Percentiles rank a stretch among this genome's conserved stretches.
Conservation (phyloP, 2,113 vertebrate genomes). For the Crotalus horridus region DNA sequence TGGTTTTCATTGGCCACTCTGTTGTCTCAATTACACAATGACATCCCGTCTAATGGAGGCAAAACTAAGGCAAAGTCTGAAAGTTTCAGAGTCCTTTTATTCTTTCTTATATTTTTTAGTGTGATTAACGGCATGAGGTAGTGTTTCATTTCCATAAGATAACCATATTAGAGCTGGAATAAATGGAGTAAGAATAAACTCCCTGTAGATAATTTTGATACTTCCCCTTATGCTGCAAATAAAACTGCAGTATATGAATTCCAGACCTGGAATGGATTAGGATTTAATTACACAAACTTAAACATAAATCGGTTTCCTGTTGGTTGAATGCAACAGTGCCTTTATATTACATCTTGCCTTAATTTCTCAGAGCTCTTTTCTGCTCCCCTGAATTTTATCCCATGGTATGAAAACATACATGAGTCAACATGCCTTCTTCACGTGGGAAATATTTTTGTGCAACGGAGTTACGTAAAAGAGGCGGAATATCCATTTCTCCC, state of each 20-base stretch:
- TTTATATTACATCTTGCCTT: background rate
- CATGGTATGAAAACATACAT: background rate
- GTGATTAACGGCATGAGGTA: background rate
- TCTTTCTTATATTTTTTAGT: background rate
- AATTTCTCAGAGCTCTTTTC: background rate
- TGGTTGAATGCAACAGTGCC: background rate
- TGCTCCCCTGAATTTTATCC: background rate
- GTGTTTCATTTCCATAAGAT: background rate
- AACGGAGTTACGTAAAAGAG: background rate
- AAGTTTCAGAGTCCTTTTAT: background rate
- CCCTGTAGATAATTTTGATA: background rate
- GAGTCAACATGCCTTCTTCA: background rate
- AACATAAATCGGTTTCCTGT: background rate
- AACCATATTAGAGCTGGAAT: background rate
- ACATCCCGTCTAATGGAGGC: background rate
- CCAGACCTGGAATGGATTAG: background rate
- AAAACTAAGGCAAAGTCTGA: background rate
- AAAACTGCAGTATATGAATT: background rate
- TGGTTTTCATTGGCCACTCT: background rate
- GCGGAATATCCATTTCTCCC: background rate
- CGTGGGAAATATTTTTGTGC: background rate
- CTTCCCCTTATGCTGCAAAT: background rate
- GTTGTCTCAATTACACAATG: background rate
- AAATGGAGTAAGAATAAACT: background rate
- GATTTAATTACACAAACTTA: background rate